Base-by-base conservation (phyloP, 2,797 vertebrate species). In the Rhinoraja longicauda region DNA sequence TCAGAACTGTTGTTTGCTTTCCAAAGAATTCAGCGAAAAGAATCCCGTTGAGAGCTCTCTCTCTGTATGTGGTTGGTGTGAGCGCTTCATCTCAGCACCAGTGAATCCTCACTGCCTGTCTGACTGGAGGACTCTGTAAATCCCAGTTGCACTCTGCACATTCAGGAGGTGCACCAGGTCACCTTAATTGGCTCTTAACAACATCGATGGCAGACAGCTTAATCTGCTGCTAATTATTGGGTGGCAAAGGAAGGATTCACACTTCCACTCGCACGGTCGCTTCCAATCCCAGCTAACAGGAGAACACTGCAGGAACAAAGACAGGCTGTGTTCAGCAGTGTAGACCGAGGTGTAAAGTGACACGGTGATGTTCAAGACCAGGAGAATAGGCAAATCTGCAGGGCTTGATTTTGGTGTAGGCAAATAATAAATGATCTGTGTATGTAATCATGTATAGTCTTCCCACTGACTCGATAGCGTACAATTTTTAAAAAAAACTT, bases 211-310 rank as follows among this genome's bases (percentile, higher is more conserved):
- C 36, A 92, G 70, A 92, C 88, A 91, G 36, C 24, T 39, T 39
- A 73, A 72, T 91, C 21, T 91, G 32, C 67, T 53, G 90, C 36
- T 91, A 75, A 75, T 92, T 73, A 92, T 26, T 73, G 24, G 90
- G 21, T 36, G 73, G 24, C n/a, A 45, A 79, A 45, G 13, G 24
- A 92, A 53, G 70, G 32, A 24, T 92, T 92, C 39, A 75, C 1
- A 72, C 90, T 75, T 73, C 12, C 39, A 92, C 92, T 29, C 75
- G 24, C 32, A 72, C 24, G 45, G 45, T 53, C 9, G 75, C 13
- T 17, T 75, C 13, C 62, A 67, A 45, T 67, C 17, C 8, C 4
- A 9, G 62, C 29, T 7, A 67, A 88, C 19, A 36, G n/a, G 29
- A 84, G 59, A 67, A 67, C 17, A 13, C 29, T n/a, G 21, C 36